phyloP scores from a whole-genome alignment of 1,140 invertebrate species.

The Orchestia grillus region DNA sequence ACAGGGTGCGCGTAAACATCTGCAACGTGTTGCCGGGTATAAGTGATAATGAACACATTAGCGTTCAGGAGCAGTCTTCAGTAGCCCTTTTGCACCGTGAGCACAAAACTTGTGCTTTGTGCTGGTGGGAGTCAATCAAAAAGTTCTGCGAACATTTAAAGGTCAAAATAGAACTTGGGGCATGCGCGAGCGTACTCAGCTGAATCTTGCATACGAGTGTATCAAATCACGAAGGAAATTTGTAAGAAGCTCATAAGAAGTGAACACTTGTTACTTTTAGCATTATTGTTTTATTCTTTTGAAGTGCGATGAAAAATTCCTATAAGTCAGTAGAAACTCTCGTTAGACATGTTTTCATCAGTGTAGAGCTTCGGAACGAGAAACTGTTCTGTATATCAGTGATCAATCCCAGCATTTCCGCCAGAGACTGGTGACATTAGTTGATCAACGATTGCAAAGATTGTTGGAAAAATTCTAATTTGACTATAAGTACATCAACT shows the following conservation, averaged over 20 bases:
- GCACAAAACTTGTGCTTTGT: background rate
- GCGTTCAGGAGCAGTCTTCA: background rate
- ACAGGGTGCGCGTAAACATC: background rate
- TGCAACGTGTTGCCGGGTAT: background rate
- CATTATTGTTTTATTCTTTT: background rate
- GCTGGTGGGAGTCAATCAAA: background rate
- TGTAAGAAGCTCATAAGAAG: background rate
- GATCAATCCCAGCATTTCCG: background rate
- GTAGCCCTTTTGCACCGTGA: background rate
- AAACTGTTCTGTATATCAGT: background rate
- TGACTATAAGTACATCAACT: too few species aligned
- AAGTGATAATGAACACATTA: conserved; percentile 2
- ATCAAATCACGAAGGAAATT: too few species aligned
- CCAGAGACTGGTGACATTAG: background rate
- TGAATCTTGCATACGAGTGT: too few species aligned
- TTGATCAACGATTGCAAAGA: background rate
- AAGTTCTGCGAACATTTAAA: background rate
- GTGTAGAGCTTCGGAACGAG: background rate
- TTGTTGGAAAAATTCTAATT: background rate
- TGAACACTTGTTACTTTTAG: background rate
- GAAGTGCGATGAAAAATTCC: background rate
- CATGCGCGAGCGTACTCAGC: background rate
- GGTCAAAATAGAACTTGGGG: background rate
- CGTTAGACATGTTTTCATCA: too few species aligned
- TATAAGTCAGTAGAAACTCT: background rate